These are phyloP conservation scores for Thyatira batis DNA, from an alignment of 2,888 invertebrate species.

Conservation along the genomic window DNA sequence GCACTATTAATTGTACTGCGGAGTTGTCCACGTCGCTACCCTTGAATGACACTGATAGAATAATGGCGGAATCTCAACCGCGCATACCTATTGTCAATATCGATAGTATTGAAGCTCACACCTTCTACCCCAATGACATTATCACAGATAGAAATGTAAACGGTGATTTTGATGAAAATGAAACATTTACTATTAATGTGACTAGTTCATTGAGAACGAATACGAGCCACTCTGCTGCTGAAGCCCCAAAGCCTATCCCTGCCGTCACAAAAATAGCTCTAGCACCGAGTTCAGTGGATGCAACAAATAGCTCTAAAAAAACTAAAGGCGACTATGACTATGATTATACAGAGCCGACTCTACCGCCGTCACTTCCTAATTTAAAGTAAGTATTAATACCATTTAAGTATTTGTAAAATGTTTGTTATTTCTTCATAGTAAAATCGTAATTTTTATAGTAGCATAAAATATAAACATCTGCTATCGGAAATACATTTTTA, in stretches of 20 bases:
- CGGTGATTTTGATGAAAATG: constrained; percentile 72
- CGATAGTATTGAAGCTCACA: constrained; percentile 53
- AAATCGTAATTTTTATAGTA: no score
- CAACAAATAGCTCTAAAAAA: constrained; percentile 78
- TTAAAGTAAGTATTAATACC: constrained; percentile 85
- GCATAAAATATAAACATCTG: no score
- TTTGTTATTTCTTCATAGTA: no score
- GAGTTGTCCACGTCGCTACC: constrained; percentile 69
- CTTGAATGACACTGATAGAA: constrained; percentile 49
- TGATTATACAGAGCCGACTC: constrained; percentile 86
- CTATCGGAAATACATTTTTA: no score
- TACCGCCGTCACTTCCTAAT: constrained; percentile 92
- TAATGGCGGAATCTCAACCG: constrained; percentile 46
- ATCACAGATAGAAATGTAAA: constrained; percentile 63
- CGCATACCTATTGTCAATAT: constrained; percentile 53
- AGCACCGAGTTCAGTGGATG: constrained; percentile 57
- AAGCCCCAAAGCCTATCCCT: constrained; percentile 21
- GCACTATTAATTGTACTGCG: constrained; percentile 74
- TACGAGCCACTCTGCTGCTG: constrained; percentile 47
- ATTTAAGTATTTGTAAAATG: constrained; percentile 1
- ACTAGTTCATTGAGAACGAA: constrained; percentile 78
- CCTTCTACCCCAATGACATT: constrained; percentile 64
- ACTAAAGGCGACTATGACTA: constrained; percentile 85
- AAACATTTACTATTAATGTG: constrained; percentile 81
- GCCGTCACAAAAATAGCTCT: constrained; percentile 51